A percentile compares a stretch with the other conserved stretches of the same genome.
Conservation (phyloP, 2,113 vertebrate species). For the Cinclus cinclus region DNA sequence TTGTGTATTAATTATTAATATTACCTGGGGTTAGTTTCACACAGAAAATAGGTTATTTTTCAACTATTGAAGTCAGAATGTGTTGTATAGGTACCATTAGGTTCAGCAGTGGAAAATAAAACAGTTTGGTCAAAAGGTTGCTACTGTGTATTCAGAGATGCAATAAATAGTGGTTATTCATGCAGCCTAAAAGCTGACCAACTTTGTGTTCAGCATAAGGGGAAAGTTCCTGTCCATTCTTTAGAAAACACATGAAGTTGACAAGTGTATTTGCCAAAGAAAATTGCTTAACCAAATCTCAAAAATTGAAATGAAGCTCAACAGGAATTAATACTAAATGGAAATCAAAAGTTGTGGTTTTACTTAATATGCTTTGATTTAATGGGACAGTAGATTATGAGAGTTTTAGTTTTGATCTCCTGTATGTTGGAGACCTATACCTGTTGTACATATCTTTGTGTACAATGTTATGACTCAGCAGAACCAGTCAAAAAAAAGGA, state of each 20-base stretch:
- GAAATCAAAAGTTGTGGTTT: neutral
- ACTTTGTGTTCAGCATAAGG: neutral
- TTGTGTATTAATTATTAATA: constrained; percentile 34
- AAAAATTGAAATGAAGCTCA: neutral
- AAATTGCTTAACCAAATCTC: neutral
- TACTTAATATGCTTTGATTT: neutral
- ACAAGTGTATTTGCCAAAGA: neutral
- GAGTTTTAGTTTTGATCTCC: neutral
- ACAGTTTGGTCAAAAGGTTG: neutral
- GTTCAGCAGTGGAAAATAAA: neutral
- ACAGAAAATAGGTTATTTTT: constrained; percentile 58
- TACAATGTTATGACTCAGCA: neutral
- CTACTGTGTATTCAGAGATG: neutral
- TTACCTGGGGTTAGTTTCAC: constrained; percentile 28
- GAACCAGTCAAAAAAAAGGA: neutral
- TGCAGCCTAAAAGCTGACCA: neutral
- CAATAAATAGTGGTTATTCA: neutral
- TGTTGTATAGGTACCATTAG: neutral
- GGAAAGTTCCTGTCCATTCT: neutral
- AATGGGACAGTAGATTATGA: neutral
- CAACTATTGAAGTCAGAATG: neutral
- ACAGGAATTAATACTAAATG: neutral
- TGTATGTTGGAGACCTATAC: neutral
- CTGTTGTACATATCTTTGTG: neutral
- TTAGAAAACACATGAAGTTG: neutral